Conservation (phyloP, 2,797 vertebrate genomes). For the Sebastes diploproa region DNA sequence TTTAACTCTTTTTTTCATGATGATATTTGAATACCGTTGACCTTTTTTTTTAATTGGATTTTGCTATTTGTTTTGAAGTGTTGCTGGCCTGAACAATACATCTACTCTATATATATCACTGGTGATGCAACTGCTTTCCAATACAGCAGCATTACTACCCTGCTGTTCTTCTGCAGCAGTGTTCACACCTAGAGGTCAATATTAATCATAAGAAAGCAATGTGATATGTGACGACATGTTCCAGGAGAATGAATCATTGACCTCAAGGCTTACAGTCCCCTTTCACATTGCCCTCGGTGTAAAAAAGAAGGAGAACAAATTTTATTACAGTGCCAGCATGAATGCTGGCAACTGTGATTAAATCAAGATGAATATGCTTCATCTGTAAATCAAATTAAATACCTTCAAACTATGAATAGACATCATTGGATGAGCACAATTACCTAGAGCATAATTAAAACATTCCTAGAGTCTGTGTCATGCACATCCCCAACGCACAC, state of each 20-base stretch:
- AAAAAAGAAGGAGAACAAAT: not conserved
- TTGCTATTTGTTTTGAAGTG: not conserved
- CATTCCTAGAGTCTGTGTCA: conserved; percentile 4
- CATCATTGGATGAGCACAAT: not conserved
- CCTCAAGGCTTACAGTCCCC: not conserved
- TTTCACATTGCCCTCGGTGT: not conserved
- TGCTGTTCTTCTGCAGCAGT: not conserved
- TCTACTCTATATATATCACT: not conserved
- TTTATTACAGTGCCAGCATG: not conserved
- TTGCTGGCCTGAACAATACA: not conserved
- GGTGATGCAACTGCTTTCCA: not conserved
- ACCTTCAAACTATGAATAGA: conserved; percentile 2
- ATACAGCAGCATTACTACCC: not conserved
- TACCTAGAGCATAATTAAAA: conserved; percentile 4
- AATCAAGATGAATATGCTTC: not conserved
- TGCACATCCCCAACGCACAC: not conserved
- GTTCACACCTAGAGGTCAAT: not conserved
- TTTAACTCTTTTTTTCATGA: not conserved
- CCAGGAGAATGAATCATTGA: not conserved
- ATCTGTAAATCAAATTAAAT: conserved; percentile 1
- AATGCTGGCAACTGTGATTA: not conserved
- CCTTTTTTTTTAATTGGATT: conserved; percentile 9
- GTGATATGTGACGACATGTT: not conserved
- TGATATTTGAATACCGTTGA: not conserved
- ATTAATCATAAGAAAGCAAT: not conserved